Percentiles rank a stretch among this genome's conserved stretches.
Evolutionary conservation across 2,113 vertebrate species (phyloP).

Genomic region (Lamprologus callipterus): DNA sequence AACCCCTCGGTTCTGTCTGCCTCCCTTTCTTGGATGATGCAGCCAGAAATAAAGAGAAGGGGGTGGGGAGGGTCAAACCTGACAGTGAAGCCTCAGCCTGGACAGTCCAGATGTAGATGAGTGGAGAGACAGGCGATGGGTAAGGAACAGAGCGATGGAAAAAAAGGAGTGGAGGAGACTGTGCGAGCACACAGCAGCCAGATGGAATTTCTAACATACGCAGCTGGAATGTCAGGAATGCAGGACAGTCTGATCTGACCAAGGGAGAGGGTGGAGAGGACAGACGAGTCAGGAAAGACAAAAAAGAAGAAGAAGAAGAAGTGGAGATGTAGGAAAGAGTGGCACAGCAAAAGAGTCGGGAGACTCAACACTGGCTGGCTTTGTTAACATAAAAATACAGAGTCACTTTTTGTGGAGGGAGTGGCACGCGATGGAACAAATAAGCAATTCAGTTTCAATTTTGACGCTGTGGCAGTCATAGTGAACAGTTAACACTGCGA

Average conservation of each 20-base stretch:
- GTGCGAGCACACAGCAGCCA: conserved; percentile 70
- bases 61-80: not conserved
- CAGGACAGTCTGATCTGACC: conserved; percentile 73
- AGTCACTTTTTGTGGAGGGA: conserved; percentile 31
- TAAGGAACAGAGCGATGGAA: conserved; percentile 39
- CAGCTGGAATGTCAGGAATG: conserved; percentile 86
- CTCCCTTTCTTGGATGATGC: conserved; percentile 6
- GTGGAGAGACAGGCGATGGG: conserved; percentile 1
- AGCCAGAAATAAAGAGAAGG: not conserved
- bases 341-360: not conserved
- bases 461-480: not conserved
- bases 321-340: not conserved
- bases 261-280: conserved; percentile 35
- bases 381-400: conserved; percentile 17
- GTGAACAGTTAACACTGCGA: not conserved
- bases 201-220: conserved; percentile 90
- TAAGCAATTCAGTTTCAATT: conserved; percentile 29
- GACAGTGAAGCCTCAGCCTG: not conserved
- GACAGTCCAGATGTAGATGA: conserved; percentile 28
- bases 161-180: conserved; percentile 36
- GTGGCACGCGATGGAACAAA: conserved; percentile 30
- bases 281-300: conserved; percentile 5
- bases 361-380: conserved; percentile 1
- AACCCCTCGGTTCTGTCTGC: not conserved
- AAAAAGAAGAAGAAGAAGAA: not conserved